These are phyloP conservation scores for Chorisops tibialis DNA, from an alignment of 2,888 invertebrate genomes.

Conservation along the genomic window DNA sequence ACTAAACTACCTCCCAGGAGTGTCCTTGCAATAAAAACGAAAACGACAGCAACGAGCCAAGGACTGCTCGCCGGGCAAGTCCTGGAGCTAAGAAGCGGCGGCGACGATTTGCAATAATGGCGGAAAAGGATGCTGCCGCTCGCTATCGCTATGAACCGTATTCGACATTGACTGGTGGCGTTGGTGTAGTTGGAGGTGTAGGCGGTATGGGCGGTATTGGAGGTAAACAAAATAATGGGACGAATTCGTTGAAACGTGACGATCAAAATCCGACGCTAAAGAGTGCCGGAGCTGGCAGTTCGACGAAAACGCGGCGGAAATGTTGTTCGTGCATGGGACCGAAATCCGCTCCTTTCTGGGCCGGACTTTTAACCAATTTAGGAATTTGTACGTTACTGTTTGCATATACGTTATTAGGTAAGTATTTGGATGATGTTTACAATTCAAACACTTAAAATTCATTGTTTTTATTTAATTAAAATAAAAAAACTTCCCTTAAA, in stretches of 20 bases:
- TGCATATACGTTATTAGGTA: conserved; percentile 70
- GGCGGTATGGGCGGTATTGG: conserved; percentile 2
- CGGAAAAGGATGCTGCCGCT: conserved; percentile 44
- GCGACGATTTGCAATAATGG: conserved; percentile 29
- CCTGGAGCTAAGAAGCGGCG: not conserved
- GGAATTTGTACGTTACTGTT: conserved; percentile 78
- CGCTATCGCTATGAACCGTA: conserved; percentile 53
- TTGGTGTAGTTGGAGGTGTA: conserved; percentile 10
- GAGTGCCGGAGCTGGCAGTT: conserved; percentile 27
- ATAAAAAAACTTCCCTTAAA: too few relatives aligned
- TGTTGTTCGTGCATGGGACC: conserved; percentile 39
- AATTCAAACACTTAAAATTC: too few relatives aligned
- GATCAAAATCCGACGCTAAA: conserved; percentile 28
- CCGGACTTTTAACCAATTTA: conserved; percentile 75
- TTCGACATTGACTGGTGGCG: conserved; percentile 38
- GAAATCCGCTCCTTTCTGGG: conserved; percentile 51
- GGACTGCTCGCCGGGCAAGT: not conserved
- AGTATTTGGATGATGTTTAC: too few relatives aligned
- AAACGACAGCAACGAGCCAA: not conserved
- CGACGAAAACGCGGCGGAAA: conserved; percentile 32
- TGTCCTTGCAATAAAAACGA: not conserved
- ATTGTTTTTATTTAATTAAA: not conserved
- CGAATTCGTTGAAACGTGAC: conserved; percentile 43
- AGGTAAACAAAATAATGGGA: conserved; percentile 37
- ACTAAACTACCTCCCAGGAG: not conserved